A percentile compares a stretch with the other conserved stretches of the same genome.
Evolutionary conservation across 2,888 invertebrate genomes (phyloP).

Genomic region (Ypsolopha sequella): DNA sequence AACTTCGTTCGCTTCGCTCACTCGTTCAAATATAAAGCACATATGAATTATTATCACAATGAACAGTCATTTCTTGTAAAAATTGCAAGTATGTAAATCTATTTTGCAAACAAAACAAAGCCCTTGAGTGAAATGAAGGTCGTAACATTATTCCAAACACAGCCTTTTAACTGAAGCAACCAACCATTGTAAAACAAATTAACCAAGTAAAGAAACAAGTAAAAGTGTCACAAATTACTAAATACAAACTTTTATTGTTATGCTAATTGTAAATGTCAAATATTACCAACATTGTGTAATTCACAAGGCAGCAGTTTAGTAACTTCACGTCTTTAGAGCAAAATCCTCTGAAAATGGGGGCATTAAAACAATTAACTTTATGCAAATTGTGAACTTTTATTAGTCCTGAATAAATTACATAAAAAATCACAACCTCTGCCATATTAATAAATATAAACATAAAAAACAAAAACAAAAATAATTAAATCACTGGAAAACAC

Average conservation of each 20-base stretch:
- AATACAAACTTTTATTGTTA: neutral
- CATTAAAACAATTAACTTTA: constrained; percentile 8
- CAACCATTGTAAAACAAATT: too few species aligned
- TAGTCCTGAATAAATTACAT: constrained; percentile 23
- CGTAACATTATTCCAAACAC: too few species aligned
- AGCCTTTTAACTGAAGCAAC: too few species aligned
- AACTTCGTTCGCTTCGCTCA: too few species aligned
- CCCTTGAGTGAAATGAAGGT: too few species aligned
- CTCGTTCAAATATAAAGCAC: too few species aligned
- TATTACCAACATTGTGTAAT: neutral
- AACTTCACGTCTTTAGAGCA: neutral
- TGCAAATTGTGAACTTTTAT: constrained; percentile 22
- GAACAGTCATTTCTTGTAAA: too few species aligned
- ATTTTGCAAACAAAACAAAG: too few species aligned
- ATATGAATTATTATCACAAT: too few species aligned
- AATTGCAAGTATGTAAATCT: too few species aligned
- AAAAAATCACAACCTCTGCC: constrained; percentile 9
- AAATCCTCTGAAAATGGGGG: neutral
- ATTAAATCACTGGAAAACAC: neutral
- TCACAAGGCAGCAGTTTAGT: neutral
- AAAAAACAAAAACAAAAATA: constrained; percentile 9
- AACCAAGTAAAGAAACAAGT: neutral
- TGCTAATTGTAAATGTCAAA: neutral
- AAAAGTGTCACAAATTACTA: constrained; percentile 1
- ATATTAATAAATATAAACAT: constrained; percentile 4